Percentiles rank a stretch among this genome's conserved stretches.
Evolutionary conservation across 2,113 vertebrate genomes (phyloP).

Genomic region (Dicentrarchus labrax): DNA sequence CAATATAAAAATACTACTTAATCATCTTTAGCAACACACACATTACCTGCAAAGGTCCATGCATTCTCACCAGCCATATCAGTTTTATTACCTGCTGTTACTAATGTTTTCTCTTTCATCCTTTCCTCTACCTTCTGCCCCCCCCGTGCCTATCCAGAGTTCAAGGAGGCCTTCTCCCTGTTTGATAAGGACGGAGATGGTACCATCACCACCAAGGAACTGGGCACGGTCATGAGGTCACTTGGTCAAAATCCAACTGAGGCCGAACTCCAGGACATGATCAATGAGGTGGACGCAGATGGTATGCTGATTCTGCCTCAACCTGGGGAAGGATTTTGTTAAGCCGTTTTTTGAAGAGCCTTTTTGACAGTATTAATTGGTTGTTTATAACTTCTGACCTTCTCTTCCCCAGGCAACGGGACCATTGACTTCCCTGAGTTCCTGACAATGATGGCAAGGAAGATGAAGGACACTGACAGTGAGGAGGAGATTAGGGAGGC

Average conservation of each 20-base stretch:
- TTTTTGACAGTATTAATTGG: not conserved
- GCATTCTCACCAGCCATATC: not conserved
- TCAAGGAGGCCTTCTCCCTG: conserved; percentile 99
- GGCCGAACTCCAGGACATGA: conserved; percentile 98
- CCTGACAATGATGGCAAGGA: conserved; percentile 99
- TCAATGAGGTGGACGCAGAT: conserved; percentile 98
- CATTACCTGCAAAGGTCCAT: not conserved
- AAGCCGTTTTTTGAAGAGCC: not conserved
- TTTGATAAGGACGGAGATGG: conserved; percentile 99
- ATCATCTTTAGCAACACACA: not conserved
- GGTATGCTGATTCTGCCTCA: conserved; percentile 78
- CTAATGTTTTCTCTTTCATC: not conserved
- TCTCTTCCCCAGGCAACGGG: conserved; percentile 89
- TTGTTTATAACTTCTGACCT: not conserved
- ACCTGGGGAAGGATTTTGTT: not conserved
- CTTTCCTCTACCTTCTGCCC: not conserved
- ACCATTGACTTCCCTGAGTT: conserved; percentile 99
- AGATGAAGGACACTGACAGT: conserved; percentile 99
- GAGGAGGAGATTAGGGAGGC: conserved; percentile 99
- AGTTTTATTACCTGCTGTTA: not conserved
- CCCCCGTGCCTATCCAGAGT: conserved; percentile 84
- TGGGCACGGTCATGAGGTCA: conserved; percentile 98
- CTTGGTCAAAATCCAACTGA: conserved; percentile 98
- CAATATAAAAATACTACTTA: not conserved
- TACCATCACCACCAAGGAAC: conserved; percentile 98